A percentile compares a stretch with the other conserved stretches of the same genome.
These are phyloP conservation scores for Eubucco bourcierii DNA, from an alignment of 2,113 vertebrate genomes.

Conservation along the genomic window DNA sequence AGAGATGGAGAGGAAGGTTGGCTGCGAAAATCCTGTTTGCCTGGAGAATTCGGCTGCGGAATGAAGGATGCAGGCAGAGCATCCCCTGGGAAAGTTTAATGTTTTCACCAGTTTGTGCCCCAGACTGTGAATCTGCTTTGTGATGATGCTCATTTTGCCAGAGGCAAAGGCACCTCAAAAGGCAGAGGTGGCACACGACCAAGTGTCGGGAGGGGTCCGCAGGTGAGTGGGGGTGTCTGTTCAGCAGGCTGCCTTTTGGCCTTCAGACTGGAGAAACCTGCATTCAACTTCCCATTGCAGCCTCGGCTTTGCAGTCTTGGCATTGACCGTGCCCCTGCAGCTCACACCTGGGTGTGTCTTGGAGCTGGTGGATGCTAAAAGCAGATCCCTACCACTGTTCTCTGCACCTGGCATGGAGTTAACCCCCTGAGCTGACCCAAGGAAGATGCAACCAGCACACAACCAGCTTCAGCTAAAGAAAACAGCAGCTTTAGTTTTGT, in stretches of 20 bases:
- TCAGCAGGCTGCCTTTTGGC: neutral
- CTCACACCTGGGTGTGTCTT: neutral
- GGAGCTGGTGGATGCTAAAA: neutral
- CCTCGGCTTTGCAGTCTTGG: neutral
- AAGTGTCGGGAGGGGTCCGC: neutral
- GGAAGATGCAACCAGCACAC: neutral
- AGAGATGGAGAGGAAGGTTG: neutral
- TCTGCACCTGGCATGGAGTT: rapidly evolving
- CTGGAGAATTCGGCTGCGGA: neutral
- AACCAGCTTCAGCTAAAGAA: neutral
- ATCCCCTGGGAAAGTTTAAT: neutral
- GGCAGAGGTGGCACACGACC: neutral
- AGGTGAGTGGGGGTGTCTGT: neutral
- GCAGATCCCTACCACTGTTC: neutral
- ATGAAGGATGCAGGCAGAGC: neutral
- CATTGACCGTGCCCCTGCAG: neutral
- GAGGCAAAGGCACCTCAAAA: neutral
- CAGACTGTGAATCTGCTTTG: rapidly evolving
- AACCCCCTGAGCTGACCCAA: neutral
- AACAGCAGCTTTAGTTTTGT: neutral
- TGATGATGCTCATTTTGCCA: neutral
- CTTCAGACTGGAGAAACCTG: neutral
- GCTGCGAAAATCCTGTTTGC: neutral
- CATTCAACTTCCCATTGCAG: rapidly evolving
- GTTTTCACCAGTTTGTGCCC: neutral